Evolutionary conservation across 2,797 vertebrate genomes (phyloP).

Genomic region (Malurus splendens): DNA sequence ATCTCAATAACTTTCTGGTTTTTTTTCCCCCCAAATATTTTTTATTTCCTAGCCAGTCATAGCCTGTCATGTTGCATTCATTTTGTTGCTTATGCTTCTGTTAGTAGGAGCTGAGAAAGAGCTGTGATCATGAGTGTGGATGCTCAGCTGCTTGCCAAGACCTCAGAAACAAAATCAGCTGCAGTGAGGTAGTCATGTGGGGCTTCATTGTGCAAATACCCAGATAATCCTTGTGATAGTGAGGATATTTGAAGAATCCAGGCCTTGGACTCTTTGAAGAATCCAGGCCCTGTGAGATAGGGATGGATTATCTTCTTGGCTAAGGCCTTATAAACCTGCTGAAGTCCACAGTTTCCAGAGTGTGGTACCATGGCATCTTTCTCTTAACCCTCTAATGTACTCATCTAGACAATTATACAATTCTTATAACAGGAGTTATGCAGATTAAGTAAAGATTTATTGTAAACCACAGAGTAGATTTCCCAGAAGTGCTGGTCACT

Average conservation of each 20-base stretch:
- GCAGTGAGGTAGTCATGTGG: neutral
- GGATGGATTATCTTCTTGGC: neutral
- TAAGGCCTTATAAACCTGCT: neutral
- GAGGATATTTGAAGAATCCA: neutral
- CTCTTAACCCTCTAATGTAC: neutral
- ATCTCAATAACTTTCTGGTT: neutral
- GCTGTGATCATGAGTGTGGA: neutral
- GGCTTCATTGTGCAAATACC: neutral
- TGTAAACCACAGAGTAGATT: neutral
- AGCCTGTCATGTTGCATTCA: neutral
- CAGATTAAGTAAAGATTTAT: neutral
- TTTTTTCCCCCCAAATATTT: neutral
- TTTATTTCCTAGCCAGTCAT: neutral
- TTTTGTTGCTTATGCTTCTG: neutral
- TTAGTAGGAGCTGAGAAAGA: neutral
- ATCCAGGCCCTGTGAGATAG: neutral
- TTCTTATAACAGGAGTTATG: neutral
- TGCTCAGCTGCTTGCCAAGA: neutral
- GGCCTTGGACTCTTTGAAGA: neutral
- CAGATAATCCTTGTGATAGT: neutral
- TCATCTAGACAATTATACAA: neutral
- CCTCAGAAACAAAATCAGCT: neutral
- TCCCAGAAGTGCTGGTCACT: neutral
- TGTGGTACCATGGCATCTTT: neutral
- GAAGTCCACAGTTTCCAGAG: neutral